Evolutionary conservation across 2,797 vertebrate species (phyloP), one percentile per base, ranked within the genome.

Genomic region (Bradypodion pumilum): DNA sequence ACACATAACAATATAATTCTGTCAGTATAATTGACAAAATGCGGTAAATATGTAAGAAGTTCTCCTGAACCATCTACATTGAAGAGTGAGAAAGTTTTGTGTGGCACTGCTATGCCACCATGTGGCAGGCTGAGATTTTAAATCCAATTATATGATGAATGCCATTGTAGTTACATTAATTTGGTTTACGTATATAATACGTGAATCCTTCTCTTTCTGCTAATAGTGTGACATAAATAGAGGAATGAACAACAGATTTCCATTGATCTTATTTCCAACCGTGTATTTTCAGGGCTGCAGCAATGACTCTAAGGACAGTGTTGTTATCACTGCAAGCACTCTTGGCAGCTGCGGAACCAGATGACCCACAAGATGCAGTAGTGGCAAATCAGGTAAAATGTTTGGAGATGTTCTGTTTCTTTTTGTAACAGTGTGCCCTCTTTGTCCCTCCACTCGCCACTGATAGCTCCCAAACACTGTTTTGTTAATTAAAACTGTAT

Each of bases 231-330:
- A 65, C 27, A 74, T 62, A 46, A 73, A 62, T 73, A 44, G 83
- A 23, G 1, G 79, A 75, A n/a, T n/a, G n/a, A n/a, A 29, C 0
- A 4, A 0, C 9, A 1, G 23, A 27, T 73, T 74, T 5, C 62
- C 76, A 77, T 52, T 85, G 65, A 88, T 25, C 85, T 52, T 87
- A 21, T 82, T 91, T 92, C 86, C 52, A 12, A 89, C 35, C 87
- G 87, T 92, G 88, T 37, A 37, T 92, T 91, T 95, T 77, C 91
- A 99, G 98, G 99, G 99, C 99, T 69, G 99, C 99, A 85, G 99
- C 99, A 74, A 99, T 99, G 99, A 99, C 98, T 89, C 96, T 99
- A 91, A 96, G 98, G 90, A 99, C 98, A n/a, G 98, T 99, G 91
- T 96, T 99, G 92, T 95, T 99, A 94, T 99, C 98, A 0, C 97